Conservation (phyloP, 1,140 invertebrate genomes). For the Agraylea sexmaculata region DNA sequence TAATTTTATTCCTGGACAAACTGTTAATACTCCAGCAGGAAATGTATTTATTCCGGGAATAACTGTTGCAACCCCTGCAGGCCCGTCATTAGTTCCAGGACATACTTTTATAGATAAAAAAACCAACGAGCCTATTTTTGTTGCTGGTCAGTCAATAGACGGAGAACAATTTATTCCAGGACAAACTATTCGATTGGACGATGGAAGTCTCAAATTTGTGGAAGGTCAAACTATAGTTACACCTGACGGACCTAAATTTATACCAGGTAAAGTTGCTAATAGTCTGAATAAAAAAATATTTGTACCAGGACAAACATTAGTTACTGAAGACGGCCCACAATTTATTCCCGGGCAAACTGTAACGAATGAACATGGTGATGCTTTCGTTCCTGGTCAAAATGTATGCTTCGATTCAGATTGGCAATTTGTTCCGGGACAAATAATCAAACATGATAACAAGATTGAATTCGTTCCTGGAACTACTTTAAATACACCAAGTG, state of each 20-base stretch:
- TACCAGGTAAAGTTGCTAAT: conserved; percentile 47
- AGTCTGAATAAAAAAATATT: conserved; percentile 40
- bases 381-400: conserved; percentile 58
- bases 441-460: conserved; percentile 37
- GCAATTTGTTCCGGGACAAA: conserved; percentile 53
- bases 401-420: conserved; percentile 40
- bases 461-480: conserved; percentile 50
- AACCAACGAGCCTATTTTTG: conserved; percentile 47
- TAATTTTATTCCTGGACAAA: conserved; percentile 61
- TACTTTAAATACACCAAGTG: conserved; percentile 49
- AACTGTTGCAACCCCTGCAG: conserved; percentile 52
- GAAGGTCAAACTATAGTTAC: conserved; percentile 53
- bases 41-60: conserved; percentile 60
- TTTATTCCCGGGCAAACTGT: conserved; percentile 53
- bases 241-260: conserved; percentile 51
- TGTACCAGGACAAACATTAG: conserved; percentile 57
- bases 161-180: conserved; percentile 54
- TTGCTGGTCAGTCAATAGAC: conserved; percentile 53
- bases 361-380: conserved; percentile 38
- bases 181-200: conserved; percentile 48
- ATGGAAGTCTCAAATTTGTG: conserved; percentile 46
- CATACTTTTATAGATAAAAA: conserved; percentile 48
- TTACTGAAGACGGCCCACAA: conserved; percentile 42
- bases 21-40: conserved; percentile 53
- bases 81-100: conserved; percentile 56